phyloP scores from a whole-genome alignment of 2,888 invertebrate genomes.

The Matsumyia berberina region DNA sequence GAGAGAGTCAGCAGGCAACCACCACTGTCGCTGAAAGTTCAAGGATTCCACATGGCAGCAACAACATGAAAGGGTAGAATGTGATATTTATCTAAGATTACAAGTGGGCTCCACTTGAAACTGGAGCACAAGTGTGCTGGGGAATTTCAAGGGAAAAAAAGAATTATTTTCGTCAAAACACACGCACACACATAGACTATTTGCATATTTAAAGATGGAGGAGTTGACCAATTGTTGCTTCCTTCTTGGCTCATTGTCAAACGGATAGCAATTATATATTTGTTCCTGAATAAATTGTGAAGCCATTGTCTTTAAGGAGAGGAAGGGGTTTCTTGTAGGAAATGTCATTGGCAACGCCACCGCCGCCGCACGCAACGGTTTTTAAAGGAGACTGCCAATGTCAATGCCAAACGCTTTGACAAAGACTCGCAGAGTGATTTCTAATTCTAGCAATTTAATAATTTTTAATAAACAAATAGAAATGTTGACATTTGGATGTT shows the following conservation, averaged over 20 bases:
- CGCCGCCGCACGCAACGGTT: too few species aligned
- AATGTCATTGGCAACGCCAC: neutral
- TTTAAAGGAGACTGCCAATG: too few species aligned
- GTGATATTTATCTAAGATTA: slow-evolving; percentile 74
- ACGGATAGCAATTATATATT: slow-evolving; percentile 33
- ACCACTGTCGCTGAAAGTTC: slow-evolving; percentile 61
- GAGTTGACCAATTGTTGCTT: slow-evolving; percentile 65
- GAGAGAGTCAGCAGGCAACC: slow-evolving; percentile 33
- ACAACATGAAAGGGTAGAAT: slow-evolving; percentile 69
- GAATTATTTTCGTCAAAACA: slow-evolving; percentile 25
- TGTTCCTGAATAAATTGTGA: neutral
- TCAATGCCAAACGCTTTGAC: too few species aligned
- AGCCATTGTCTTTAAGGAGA: neutral
- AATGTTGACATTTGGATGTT: slow-evolving; percentile 16
- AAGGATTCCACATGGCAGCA: slow-evolving; percentile 67
- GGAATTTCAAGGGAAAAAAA: slow-evolving; percentile 23
- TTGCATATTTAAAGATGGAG: slow-evolving; percentile 51
- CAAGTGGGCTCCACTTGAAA: slow-evolving; percentile 64
- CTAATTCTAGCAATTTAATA: neutral
- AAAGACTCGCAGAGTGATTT: neutral
- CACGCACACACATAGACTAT: neutral
- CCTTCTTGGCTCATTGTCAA: neutral
- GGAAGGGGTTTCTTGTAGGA: neutral
- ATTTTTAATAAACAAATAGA: slow-evolving; percentile 16
- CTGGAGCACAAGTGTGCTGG: slow-evolving; percentile 50